Conservation (phyloP, 2,888 invertebrate species). For the Hyppa rectilinea region DNA sequence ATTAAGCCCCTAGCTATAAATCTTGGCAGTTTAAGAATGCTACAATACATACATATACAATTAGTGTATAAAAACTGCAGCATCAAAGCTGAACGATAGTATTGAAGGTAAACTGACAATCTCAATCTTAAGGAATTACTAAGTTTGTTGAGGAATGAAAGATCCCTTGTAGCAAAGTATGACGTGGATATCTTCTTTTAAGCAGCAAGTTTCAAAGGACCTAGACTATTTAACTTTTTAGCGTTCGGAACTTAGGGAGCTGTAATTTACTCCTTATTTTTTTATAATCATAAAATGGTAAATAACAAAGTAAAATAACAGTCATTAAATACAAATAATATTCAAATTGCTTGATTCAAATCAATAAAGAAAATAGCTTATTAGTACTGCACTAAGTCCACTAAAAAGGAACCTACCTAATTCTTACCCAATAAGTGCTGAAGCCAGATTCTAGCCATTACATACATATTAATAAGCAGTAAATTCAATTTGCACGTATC, state of each 20-base stretch:
- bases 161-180: neutral
- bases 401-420: neutral
- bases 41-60: too few relatives aligned
- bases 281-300: too few relatives aligned
- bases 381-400: neutral
- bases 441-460: neutral
- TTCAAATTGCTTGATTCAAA: neutral
- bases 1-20: too few relatives aligned
- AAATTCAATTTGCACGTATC: slow-evolving; percentile 21
- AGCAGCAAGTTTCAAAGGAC: neutral
- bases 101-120: neutral
- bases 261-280: neutral
- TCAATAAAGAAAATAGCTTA: neutral
- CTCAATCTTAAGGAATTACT: neutral
- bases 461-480: neutral
- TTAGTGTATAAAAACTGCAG: too few relatives aligned
- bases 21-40: too few relatives aligned
- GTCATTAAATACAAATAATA: neutral
- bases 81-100: neutral
- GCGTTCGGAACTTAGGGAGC: neutral
- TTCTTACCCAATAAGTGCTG: neutral
- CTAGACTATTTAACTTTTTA: neutral
- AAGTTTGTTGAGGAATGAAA: neutral
- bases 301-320: neutral
- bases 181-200: neutral